These are phyloP conservation scores for Sardina pilchardus DNA, from an alignment of 2,113 vertebrate species.

Conservation along the genomic window DNA sequence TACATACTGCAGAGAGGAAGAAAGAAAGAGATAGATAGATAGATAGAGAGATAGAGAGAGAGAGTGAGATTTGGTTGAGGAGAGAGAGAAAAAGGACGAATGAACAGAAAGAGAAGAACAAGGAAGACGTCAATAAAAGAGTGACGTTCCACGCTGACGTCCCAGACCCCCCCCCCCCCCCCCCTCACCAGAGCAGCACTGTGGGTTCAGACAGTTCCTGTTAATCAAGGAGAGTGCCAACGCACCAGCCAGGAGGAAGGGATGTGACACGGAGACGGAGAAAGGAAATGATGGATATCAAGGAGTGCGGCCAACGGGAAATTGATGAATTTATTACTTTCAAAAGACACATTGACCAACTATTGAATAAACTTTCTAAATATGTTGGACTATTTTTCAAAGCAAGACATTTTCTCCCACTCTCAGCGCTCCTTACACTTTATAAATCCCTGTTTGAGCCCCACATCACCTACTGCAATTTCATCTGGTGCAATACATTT, in stretches of 20 bases:
- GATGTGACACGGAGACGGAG: background rate
- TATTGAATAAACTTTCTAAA: no score
- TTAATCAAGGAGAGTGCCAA: slow-evolving; percentile 7
- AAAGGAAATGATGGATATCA: background rate
- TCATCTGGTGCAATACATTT: no score
- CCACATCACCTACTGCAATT: no score
- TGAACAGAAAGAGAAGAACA: background rate
- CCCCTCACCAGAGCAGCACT: background rate
- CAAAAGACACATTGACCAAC: no score
- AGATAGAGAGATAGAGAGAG: background rate
- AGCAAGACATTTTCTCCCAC: no score
- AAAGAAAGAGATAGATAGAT: background rate
- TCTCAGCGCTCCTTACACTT: no score
- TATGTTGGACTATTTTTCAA: no score
- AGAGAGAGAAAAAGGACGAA: background rate
- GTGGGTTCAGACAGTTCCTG: background rate
- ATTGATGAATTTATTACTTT: no score
- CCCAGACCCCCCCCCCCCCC: background rate
- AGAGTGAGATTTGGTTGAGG: background rate
- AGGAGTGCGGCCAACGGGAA: background rate
- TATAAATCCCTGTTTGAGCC: no score
- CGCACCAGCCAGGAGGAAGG: background rate
- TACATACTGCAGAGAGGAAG: background rate
- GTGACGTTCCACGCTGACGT: background rate
- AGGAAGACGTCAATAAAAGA: background rate